phyloP scores from a whole-genome alignment of 2,113 vertebrate species.

The Orientallactaga bullata region DNA sequence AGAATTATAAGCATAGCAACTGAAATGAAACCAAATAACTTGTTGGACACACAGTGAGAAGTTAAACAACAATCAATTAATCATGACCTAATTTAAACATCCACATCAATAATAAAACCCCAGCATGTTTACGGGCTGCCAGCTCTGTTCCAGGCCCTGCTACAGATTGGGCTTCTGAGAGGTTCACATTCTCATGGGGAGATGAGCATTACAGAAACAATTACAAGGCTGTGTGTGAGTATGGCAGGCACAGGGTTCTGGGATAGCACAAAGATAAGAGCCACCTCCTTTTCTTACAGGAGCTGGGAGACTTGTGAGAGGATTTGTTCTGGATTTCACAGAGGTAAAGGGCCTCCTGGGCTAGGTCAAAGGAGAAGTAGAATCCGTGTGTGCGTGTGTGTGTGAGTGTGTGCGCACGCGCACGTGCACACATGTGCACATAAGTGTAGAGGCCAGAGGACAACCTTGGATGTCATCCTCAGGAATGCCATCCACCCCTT shows the following conservation, averaged over 20 bases:
- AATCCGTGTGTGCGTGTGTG: too few relatives aligned
- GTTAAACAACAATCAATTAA: conserved; percentile 44
- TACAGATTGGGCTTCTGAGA: not conserved
- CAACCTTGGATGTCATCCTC: too few relatives aligned
- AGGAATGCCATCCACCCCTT: too few relatives aligned
- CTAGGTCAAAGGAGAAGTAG: not conserved
- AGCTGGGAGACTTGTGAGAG: not conserved
- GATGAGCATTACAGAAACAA: not conserved
- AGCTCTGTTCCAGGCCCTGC: not conserved
- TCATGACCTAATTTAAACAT: conserved; percentile 37
- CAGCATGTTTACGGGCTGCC: not conserved
- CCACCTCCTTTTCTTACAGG: not conserved
- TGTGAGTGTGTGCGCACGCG: too few relatives aligned
- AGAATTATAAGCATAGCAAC: conserved; percentile 56
- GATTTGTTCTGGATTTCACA: not conserved
- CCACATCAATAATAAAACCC: conserved; percentile 23
- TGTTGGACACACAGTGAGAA: not conserved
- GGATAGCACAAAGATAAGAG: not conserved
- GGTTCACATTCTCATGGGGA: not conserved
- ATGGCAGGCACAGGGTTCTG: not conserved
- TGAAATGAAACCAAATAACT: conserved; percentile 57
- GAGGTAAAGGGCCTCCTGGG: not conserved
- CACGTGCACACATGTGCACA: too few relatives aligned
- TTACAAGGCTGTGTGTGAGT: not conserved
- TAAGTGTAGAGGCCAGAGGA: too few relatives aligned